Evolutionary conservation across 2,888 invertebrate genomes (phyloP), one percentile per base, ranked within the genome.

Genomic region (Acanthopleura granulata): DNA sequence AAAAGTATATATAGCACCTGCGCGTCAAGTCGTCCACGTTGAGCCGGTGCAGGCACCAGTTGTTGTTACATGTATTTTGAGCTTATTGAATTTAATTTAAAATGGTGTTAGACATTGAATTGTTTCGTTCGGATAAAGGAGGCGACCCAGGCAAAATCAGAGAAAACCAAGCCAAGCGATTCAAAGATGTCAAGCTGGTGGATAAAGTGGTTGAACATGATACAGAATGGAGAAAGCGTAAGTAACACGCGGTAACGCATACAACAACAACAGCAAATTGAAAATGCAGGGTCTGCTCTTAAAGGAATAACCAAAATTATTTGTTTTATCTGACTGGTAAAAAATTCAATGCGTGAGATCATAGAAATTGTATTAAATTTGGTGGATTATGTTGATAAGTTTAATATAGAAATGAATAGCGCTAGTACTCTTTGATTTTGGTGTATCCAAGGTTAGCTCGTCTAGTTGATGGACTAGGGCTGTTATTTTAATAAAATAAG

Each of bases 21-120:
- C 57, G 57, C 57, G 12, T 22, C 12, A 6, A 57, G 3, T 57
- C 57, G 22, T 57, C 57, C 57, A 57, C 57, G 57, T 57, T 57
- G 57, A 57, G 57, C 12, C 12, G 57, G 57, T 12, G 6, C 18
- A 4, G n/a, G 3, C 18, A 12, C 22, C 12, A 57, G 6, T 57
- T 3, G 22, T 1, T 22, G 18, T 51, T 18, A 51, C 9, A 40
- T 40, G 40, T 40, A 40, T 40, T 40, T 40, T 40, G 4, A 40
- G 40, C 4, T 40, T 40, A 40, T 40, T 40, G 9, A 40, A 40
- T 27, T 50, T 12, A 49, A 71, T 25, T 30, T 66, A 86, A 82
- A 80, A 99, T 99, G 99, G 99, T 99, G 80, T 92, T 99, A 74
- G 99, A 99, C 92, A 93, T 99, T 86, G 99, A 99, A 91, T 91